A percentile compares a stretch with the other conserved stretches of the same genome.
phyloP scores from a whole-genome alignment of 2,113 vertebrate species.

The Peromyscus polionotus region DNA sequence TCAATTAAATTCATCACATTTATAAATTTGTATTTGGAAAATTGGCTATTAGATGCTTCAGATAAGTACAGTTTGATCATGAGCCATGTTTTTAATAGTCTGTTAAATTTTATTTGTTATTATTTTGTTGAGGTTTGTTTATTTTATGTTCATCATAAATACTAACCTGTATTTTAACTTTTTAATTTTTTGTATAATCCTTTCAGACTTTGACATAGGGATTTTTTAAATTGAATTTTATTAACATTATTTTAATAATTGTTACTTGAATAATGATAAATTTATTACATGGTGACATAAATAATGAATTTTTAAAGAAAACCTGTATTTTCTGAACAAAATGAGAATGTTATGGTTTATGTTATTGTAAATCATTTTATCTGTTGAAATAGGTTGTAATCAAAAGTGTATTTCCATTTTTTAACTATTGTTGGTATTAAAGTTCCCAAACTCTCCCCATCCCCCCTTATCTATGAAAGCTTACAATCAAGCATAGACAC shows the following conservation, averaged over 20 bases:
- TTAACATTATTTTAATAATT: not conserved
- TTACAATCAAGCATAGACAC: not conserved
- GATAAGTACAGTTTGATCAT: not conserved
- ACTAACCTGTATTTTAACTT: not conserved
- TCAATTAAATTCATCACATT: not conserved
- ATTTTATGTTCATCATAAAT: not conserved
- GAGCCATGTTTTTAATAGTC: not conserved
- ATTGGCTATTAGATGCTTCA: not conserved
- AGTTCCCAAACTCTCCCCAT: not conserved
- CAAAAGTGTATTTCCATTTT: not conserved
- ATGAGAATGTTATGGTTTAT: not conserved
- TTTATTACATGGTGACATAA: not conserved
- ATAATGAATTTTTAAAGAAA: not conserved
- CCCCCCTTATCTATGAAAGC: not conserved
- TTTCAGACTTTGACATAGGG: not conserved
- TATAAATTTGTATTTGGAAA: not conserved
- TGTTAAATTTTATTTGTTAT: not conserved
- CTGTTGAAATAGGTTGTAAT: not conserved
- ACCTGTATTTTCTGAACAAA: not conserved
- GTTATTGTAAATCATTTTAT: not conserved
- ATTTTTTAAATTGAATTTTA: not conserved
- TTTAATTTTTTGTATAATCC: not conserved
- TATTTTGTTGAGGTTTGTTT: not conserved
- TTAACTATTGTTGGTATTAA: not conserved
- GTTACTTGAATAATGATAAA: not conserved